Evolutionary conservation across 2,797 vertebrate genomes (phyloP).

Genomic region (Helarctos malayanus): DNA sequence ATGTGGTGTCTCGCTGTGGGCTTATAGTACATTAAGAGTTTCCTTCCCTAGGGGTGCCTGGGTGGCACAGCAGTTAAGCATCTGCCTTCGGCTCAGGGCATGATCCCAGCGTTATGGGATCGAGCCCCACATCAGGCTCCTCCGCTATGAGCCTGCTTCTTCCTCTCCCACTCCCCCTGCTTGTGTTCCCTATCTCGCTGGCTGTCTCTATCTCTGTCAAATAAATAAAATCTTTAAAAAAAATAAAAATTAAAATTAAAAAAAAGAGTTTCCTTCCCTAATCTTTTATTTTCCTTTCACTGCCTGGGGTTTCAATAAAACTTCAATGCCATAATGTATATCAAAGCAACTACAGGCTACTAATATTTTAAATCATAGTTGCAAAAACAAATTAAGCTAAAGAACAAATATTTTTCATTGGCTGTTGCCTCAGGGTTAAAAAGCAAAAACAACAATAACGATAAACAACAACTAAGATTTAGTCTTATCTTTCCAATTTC

Average conservation of each 20-base stretch:
- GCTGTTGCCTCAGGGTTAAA: not conserved
- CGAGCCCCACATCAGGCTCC: too few relatives aligned
- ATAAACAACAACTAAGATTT: not conserved
- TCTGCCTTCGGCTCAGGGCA: too few relatives aligned
- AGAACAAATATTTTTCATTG: slow-evolving; percentile 53
- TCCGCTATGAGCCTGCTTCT: too few relatives aligned
- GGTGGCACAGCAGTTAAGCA: too few relatives aligned
- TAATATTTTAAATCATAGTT: slow-evolving; percentile 48
- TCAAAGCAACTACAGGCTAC: not conserved
- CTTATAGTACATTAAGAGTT: not conserved
- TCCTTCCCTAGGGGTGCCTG: not conserved
- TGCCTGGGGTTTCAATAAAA: slow-evolving; percentile 49
- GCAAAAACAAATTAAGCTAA: slow-evolving; percentile 39
- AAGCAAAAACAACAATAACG: slow-evolving; percentile 11
- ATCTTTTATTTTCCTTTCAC: slow-evolving; percentile 48
- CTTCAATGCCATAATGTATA: slow-evolving; percentile 39
- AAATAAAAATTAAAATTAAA: too few relatives aligned
- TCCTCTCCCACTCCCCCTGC: too few relatives aligned
- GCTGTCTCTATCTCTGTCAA: too few relatives aligned
- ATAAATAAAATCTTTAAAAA: too few relatives aligned
- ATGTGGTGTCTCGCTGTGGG: not conserved
- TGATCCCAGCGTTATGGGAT: too few relatives aligned
- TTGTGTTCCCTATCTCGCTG: too few relatives aligned
- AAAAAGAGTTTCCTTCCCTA: not conserved
- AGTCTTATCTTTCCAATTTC: slow-evolving; percentile 43